phyloP scores from a whole-genome alignment of 2,113 vertebrate genomes.

The Gnathonemus longibarbis region DNA sequence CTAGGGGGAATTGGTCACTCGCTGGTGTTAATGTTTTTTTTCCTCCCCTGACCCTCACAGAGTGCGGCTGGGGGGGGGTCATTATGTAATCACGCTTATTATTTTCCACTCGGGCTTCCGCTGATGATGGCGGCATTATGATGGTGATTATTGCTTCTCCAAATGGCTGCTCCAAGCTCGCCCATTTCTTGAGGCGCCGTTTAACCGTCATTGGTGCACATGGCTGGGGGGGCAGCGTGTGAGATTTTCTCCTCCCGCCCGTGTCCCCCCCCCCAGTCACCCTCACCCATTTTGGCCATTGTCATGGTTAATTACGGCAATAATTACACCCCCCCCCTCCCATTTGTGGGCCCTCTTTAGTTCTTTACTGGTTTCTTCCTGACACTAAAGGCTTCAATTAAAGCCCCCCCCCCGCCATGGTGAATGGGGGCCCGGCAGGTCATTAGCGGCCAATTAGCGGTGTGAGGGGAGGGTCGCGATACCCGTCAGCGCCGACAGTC shows the following conservation, averaged over 20 bases:
- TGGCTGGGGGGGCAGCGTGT: background rate
- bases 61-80: slow-evolving; percentile 9
- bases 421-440: background rate
- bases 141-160: slow-evolving; percentile 38
- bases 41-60: background rate
- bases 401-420: background rate
- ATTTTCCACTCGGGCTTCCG: slow-evolving; percentile 7
- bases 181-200: background rate
- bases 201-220: background rate
- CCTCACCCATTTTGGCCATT: slow-evolving; percentile 1
- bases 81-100: slow-evolving; percentile 33
- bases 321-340: slow-evolving; percentile 34
- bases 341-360: slow-evolving; percentile 20
- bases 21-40: background rate
- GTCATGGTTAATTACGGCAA: slow-evolving; percentile 31
- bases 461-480: background rate
- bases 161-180: slow-evolving; percentile 3
- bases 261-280: background rate
- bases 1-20: background rate
- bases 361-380: slow-evolving; percentile 18
- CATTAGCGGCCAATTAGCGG: background rate
- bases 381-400: slow-evolving; percentile 35
- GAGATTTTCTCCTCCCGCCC: background rate
- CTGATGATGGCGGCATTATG: slow-evolving; percentile 30
- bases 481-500: background rate